phyloP scores from a whole-genome alignment of 2,113 vertebrate species.

The Nycticebus coucang region DNA sequence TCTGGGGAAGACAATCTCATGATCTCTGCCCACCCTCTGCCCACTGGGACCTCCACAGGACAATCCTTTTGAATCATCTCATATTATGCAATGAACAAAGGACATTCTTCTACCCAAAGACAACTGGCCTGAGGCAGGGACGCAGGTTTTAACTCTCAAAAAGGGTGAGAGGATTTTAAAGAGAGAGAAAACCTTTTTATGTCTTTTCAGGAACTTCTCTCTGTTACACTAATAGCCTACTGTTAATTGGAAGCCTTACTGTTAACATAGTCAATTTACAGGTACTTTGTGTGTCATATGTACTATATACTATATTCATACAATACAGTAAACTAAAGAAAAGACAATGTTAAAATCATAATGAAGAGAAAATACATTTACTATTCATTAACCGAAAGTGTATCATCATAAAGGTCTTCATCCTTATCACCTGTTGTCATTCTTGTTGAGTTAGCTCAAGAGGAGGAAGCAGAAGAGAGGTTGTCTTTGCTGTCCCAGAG shows the following conservation, averaged over 20 bases:
- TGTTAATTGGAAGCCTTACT: not conserved
- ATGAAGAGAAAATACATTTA: not conserved
- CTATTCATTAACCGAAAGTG: not conserved
- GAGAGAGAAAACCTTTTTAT: too few species aligned
- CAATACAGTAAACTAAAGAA: not conserved
- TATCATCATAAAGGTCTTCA: not conserved
- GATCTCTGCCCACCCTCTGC: too few species aligned
- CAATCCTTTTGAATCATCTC: too few species aligned
- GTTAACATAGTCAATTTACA: not conserved
- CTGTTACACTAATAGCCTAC: not conserved
- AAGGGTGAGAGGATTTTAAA: too few species aligned
- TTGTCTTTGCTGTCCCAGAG: not conserved
- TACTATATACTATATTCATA: not conserved
- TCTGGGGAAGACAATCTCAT: too few species aligned
- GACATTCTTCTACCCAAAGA: too few species aligned
- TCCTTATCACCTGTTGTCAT: not conserved
- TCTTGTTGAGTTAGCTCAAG: not conserved
- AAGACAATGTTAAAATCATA: not conserved
- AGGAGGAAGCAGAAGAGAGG: not conserved
- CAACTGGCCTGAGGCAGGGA: too few species aligned
- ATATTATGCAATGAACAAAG: too few species aligned
- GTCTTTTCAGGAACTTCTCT: too few species aligned
- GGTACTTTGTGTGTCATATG: not conserved
- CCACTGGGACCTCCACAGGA: too few species aligned
- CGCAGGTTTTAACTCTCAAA: too few species aligned